phyloP scores from a whole-genome alignment of 2,888 invertebrate genomes.

The Polia nebulosa region DNA sequence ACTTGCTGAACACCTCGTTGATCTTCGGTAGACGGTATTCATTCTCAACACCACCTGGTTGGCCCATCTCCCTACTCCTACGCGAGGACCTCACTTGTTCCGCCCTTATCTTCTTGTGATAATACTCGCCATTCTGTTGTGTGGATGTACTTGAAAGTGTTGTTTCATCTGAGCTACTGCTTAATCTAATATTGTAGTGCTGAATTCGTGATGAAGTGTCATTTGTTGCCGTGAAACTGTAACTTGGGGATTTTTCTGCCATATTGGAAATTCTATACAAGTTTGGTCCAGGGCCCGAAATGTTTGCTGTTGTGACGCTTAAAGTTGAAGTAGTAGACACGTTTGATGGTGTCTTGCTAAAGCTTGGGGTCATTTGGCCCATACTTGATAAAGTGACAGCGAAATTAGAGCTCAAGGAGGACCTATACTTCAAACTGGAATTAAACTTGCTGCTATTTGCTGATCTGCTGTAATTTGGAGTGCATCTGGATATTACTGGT shows the following conservation, averaged over 20 bases:
- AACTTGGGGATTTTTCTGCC: background rate
- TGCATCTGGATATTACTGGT: background rate
- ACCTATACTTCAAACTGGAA: background rate
- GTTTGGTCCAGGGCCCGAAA: background rate
- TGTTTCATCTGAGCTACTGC: slow-evolving; percentile 34
- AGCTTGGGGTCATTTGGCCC: background rate
- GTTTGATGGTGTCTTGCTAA: background rate
- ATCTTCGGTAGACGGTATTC: slow-evolving; percentile 74
- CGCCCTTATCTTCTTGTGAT: slow-evolving; percentile 77
- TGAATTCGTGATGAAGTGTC: background rate
- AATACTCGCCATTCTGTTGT: slow-evolving; percentile 66
- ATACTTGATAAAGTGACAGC: slow-evolving; percentile 4
- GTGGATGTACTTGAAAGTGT: slow-evolving; percentile 31
- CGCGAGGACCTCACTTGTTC: slow-evolving; percentile 68
- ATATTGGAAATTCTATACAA: background rate
- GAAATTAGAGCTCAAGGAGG: background rate
- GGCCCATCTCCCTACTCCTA: slow-evolving; percentile 37
- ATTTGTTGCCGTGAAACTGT: background rate
- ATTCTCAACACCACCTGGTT: background rate
- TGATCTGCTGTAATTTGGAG: background rate
- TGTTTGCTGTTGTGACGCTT: background rate
- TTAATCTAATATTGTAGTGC: slow-evolving; percentile 10
- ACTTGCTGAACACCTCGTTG: slow-evolving; percentile 76
- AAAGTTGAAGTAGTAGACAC: background rate
- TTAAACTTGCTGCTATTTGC: background rate